Evolutionary conservation across 2,888 invertebrate genomes (phyloP).

Genomic region (Sturmia bella): DNA sequence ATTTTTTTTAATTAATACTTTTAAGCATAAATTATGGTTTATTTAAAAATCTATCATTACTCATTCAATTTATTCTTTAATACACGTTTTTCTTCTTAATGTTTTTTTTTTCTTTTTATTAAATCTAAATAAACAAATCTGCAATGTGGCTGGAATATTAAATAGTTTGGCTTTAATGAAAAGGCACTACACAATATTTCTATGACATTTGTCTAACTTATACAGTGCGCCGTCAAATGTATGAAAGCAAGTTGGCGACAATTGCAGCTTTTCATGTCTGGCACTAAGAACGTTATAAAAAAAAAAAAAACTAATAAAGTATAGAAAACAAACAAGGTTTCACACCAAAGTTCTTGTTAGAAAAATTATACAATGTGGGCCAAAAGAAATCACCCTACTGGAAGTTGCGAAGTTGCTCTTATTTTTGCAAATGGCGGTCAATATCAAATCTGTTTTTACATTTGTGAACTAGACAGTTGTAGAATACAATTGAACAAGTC

Average conservation of each 20-base stretch:
- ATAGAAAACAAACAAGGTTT: neutral
- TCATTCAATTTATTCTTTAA: conserved; percentile 48
- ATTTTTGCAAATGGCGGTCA: no score
- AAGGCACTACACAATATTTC: conserved; percentile 25
- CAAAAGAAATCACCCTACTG: no score
- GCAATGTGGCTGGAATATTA: conserved; percentile 64
- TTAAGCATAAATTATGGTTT: conserved; percentile 25
- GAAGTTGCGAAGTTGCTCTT: no score
- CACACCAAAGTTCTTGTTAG: no score
- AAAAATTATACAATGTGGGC: no score
- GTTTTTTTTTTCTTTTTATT: conserved; percentile 25
- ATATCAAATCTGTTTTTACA: no score
- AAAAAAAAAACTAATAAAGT: neutral
- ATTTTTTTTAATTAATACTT: conserved; percentile 13
- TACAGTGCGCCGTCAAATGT: conserved; percentile 41
- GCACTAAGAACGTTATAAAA: neutral
- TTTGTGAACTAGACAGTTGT: no score
- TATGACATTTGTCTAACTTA: conserved; percentile 47
- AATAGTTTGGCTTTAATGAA: conserved; percentile 42
- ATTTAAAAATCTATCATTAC: conserved; percentile 36
- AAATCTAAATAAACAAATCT: conserved; percentile 67
- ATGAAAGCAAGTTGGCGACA: conserved; percentile 38
- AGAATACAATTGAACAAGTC: no score
- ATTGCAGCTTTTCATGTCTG: conserved; percentile 7
- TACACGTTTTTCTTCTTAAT: conserved; percentile 14